These are phyloP conservation scores for Eulithis testata DNA, from an alignment of 2,888 invertebrate species.

Conservation along the genomic window DNA sequence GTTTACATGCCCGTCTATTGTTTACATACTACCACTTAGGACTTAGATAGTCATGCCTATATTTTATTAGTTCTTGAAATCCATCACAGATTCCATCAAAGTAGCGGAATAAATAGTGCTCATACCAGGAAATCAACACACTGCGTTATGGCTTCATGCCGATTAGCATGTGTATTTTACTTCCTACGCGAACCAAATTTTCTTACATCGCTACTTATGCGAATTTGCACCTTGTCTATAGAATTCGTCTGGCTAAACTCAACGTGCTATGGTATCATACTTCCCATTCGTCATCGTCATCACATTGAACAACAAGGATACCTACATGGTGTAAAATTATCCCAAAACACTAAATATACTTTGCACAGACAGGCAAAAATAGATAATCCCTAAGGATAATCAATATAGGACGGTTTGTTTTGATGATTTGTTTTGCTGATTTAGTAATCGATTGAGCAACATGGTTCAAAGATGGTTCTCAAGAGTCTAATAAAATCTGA, in stretches of 20 bases:
- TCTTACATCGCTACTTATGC: slow-evolving; percentile 36
- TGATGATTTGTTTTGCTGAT: too few species aligned
- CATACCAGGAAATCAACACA: slow-evolving; percentile 41
- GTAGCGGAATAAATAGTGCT: slow-evolving; percentile 2
- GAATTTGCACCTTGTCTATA: slow-evolving; percentile 23
- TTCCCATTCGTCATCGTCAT: slow-evolving; percentile 40
- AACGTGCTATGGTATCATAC: slow-evolving; percentile 30
- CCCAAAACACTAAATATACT: too few species aligned
- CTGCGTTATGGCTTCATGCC: slow-evolving; percentile 27
- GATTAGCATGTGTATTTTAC: slow-evolving; percentile 28
- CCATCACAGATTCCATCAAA: not conserved
- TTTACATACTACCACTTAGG: slow-evolving; percentile 14
- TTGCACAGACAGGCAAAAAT: too few species aligned
- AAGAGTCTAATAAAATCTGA: too few species aligned
- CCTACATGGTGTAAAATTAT: too few species aligned
- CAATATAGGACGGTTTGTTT: too few species aligned
- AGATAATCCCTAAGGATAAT: too few species aligned
- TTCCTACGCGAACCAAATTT: slow-evolving; percentile 26
- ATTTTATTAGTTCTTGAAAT: too few species aligned
- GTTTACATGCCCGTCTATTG: slow-evolving; percentile 27
- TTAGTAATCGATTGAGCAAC: too few species aligned
- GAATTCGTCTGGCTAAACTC: slow-evolving; percentile 19
- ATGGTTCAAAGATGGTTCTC: too few species aligned
- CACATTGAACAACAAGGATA: slow-evolving; percentile 38
- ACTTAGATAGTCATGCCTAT: not conserved